Percentiles rank a stretch among this genome's conserved stretches.
Evolutionary conservation across 2,113 vertebrate species (phyloP).

Genomic region (Orthonyx spaldingii): DNA sequence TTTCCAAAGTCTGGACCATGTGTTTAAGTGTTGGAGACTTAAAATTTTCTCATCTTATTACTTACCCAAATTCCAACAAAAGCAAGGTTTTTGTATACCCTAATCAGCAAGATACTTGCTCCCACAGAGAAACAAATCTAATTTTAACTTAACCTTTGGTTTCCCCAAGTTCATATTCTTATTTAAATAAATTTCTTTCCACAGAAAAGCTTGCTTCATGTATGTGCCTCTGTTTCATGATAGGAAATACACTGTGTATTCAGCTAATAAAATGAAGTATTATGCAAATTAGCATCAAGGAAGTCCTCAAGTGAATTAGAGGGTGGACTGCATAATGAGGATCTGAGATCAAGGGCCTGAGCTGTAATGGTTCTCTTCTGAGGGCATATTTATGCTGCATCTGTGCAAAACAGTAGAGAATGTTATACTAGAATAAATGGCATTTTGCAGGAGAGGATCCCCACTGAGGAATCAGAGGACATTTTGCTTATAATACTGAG

Average conservation of each 20-base stretch:
- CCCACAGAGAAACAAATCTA: not conserved
- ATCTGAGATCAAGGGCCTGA: constrained; percentile 61
- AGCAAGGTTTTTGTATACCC: not conserved
- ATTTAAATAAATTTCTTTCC: not conserved
- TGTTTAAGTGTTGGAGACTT: not conserved
- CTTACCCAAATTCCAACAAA: not conserved
- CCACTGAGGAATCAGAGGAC: not conserved
- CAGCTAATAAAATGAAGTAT: constrained; percentile 60
- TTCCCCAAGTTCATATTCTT: not conserved
- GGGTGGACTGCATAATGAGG: constrained; percentile 65
- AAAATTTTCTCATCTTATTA: not conserved
- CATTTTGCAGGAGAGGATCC: not conserved
- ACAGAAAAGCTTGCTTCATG: constrained; percentile 16
- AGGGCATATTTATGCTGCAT: constrained; percentile 59
- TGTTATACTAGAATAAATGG: not conserved
- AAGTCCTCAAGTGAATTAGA: constrained; percentile 60
- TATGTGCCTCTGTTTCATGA: not conserved
- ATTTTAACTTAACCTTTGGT: not conserved
- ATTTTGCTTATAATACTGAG: not conserved
- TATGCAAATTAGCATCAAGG: constrained; percentile 58
- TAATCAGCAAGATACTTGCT: not conserved
- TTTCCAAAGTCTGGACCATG: not conserved
- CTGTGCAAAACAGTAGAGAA: constrained; percentile 22
- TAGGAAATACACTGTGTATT: not conserved
- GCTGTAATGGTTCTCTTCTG: constrained; percentile 47